Evolutionary conservation across 2,888 invertebrate genomes (phyloP), one percentile per base, ranked within the genome.

Genomic region (Megalurothrips usitatus): DNA sequence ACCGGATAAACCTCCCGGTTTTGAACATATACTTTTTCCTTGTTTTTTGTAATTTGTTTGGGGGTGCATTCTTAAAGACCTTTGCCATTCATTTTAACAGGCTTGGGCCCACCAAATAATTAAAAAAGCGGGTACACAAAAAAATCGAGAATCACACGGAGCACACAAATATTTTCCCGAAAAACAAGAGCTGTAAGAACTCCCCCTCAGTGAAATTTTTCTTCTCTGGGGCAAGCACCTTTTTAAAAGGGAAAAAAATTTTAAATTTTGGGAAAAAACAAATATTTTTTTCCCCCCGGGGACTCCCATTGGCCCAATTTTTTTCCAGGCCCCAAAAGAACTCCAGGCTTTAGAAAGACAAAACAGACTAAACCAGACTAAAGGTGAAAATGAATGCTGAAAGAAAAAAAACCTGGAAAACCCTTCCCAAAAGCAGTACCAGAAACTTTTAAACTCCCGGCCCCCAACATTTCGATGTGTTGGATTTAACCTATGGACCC

Each of bases 351-450:
- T 84, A 81, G 97, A 98, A 86, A 93, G 93, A 81, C 95, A 95
- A 84, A 97, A 97, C 86, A 91, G 95, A 81, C 92, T 83, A 95
- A 96, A 79, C 89, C 94, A 96, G 87, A 97, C 96, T 0, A 94
- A 97, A 87, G 99, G 98, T 0, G 98, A 99, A n/a, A 88, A 89
- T 99, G 11, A 95, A 94, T 81, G 91, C 92, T 82, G 98, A 98
- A 84, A 91, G 97, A 81, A 94, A 94, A 84, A 97, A 97, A 83
- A 93, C 85, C 89, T 94, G 79, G 95, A 96, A 86, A 89, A n/a
- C n/a, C n/a, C 91, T 48, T 90, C 95, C 87, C 93, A 94, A 87
- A 88, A 89, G 23, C 90, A 92, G 78, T 95, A 95, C 86, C 95
- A 96, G 83, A 95, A 96, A 86, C 88, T 96, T 9, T 87, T 94